These are phyloP conservation scores for Porphyrio hochstetteri DNA, from an alignment of 2,113 vertebrate species.

Conservation along the genomic window DNA sequence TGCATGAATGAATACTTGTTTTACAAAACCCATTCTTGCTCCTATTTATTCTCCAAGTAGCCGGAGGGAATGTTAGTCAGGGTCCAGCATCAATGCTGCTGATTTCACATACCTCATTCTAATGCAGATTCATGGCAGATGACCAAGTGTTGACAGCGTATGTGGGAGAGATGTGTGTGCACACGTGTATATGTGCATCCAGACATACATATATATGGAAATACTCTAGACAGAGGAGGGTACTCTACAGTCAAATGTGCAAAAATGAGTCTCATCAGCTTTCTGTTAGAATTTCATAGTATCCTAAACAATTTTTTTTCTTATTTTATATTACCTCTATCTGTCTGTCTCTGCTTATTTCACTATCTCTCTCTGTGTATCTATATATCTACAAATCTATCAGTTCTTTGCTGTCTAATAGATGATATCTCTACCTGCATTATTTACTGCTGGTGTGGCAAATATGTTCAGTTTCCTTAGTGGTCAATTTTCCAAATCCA, in stretches of 20 bases:
- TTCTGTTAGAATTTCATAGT: neutral
- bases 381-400: neutral
- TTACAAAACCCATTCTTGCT: constrained; percentile 7
- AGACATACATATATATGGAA: neutral
- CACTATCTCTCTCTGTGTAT: neutral
- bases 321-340: neutral
- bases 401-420: neutral
- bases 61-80: neutral
- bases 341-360: neutral
- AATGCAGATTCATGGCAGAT: neutral
- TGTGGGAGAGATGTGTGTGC: neutral
- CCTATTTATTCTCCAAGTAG: neutral
- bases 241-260: neutral
- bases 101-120: neutral
- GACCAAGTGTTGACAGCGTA: neutral
- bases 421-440: neutral
- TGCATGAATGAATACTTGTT: constrained; percentile 26
- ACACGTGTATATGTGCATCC: neutral
- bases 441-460: constrained; percentile 8
- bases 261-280: neutral
- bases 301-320: neutral
- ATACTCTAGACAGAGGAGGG: neutral
- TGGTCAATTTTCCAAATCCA: constrained; percentile 11
- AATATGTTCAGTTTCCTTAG: constrained; percentile 8
- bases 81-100: neutral